Evolutionary conservation across 2,888 invertebrate species (phyloP).

Genomic region (Nymphalis urticae): DNA sequence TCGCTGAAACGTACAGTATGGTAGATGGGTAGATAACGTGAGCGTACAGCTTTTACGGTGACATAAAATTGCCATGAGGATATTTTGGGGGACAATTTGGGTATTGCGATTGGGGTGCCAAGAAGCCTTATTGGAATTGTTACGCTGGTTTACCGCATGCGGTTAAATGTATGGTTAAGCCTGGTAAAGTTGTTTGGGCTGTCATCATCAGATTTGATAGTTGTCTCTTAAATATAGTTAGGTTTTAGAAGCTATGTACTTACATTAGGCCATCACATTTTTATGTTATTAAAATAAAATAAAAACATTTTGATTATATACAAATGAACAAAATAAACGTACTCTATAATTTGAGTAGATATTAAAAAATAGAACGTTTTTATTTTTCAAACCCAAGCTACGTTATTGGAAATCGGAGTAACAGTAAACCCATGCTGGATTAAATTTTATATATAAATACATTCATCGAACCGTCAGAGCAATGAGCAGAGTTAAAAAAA

Average conservation of each 20-base stretch:
- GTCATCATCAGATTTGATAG: not conserved
- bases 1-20: constrained; percentile 75
- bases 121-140: constrained; percentile 41
- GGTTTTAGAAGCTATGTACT: no score
- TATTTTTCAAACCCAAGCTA: not conserved
- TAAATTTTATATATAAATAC: constrained; percentile 3
- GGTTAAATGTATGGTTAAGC: constrained; percentile 25
- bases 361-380: no score
- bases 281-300: no score
- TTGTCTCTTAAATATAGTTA: not conserved
- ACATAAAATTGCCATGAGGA: constrained; percentile 45
- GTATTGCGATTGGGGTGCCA: constrained; percentile 34
- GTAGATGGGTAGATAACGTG: constrained; percentile 75
- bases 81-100: constrained; percentile 32
- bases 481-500: constrained; percentile 8
- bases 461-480: not conserved
- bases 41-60: constrained; percentile 67
- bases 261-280: no score
- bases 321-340: no score
- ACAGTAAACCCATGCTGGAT: not conserved
- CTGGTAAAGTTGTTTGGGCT: constrained; percentile 7
- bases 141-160: constrained; percentile 33
- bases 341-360: no score
- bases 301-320: no score
- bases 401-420: not conserved